phyloP scores from a whole-genome alignment of 2,888 invertebrate species.

The Phengaris arion region DNA sequence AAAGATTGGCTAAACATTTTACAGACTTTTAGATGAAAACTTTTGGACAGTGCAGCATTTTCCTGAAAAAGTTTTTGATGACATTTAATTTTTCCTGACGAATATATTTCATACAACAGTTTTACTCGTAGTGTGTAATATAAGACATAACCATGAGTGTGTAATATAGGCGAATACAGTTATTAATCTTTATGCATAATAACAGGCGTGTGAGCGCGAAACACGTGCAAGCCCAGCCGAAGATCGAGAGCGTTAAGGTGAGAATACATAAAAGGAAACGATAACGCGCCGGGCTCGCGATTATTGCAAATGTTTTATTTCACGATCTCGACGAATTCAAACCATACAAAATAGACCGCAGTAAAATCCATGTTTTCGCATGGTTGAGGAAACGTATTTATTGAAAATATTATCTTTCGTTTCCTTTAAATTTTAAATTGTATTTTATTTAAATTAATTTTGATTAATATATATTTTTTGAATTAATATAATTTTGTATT shows the following conservation, averaged over 20 bases:
- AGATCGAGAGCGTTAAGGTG: not conserved
- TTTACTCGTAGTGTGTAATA: too few species aligned
- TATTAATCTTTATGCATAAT: not conserved
- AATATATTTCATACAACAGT: too few species aligned
- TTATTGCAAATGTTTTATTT: slow-evolving; percentile 15
- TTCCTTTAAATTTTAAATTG: too few species aligned
- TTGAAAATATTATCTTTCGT: too few species aligned
- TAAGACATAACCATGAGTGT: not conserved
- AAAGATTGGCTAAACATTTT: not conserved
- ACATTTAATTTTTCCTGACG: too few species aligned
- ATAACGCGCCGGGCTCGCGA: not conserved
- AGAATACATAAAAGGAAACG: slow-evolving; percentile 8
- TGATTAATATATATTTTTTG: not conserved
- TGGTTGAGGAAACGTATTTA: not conserved
- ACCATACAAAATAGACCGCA: slow-evolving; percentile 1
- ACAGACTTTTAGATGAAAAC: too few species aligned
- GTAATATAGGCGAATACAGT: not conserved
- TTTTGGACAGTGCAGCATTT: too few species aligned
- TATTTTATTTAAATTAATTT: not conserved
- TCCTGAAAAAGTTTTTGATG: too few species aligned
- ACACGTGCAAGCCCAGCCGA: slow-evolving; percentile 15
- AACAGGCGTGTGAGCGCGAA: not conserved
- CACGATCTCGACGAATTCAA: not conserved
- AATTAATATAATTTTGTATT: too few species aligned
- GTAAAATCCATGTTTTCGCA: not conserved